A percentile compares a stretch with the other conserved stretches of the same genome.
These are phyloP conservation scores for Geotrypetes seraphini DNA, from an alignment of 2,797 vertebrate genomes.

Conservation along the genomic window DNA sequence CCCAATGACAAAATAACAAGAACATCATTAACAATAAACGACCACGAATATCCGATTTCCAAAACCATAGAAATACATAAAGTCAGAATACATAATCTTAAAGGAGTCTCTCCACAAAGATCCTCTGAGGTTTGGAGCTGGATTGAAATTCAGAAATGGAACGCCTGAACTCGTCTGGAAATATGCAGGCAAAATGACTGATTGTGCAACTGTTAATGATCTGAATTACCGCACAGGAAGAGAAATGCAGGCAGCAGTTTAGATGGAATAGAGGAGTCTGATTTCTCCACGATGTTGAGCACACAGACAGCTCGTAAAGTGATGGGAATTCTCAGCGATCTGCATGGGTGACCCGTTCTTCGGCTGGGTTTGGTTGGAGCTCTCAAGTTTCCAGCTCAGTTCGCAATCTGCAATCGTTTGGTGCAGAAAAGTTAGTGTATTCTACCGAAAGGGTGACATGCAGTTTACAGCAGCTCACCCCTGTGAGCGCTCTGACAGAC, in stretches of 20 bases:
- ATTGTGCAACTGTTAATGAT: too few relatives aligned
- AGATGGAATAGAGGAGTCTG: conserved; percentile 92
- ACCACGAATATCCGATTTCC: too few relatives aligned
- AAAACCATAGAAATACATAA: too few relatives aligned
- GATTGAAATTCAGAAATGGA: too few relatives aligned
- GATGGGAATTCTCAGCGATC: conserved; percentile 77
- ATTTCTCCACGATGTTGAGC: conserved; percentile 91
- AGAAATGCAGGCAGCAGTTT: conserved; percentile 92
- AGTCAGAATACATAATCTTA: too few relatives aligned
- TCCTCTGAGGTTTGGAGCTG: too few relatives aligned
- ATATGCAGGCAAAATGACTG: too few relatives aligned
- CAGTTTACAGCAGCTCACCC: conserved; percentile 81
- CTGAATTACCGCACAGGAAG: conserved; percentile 66
- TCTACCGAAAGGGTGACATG: conserved; percentile 83
- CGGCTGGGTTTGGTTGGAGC: conserved; percentile 89
- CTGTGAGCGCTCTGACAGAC: conserved; percentile 79
- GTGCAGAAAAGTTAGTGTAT: conserved; percentile 71
- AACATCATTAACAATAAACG: too few relatives aligned
- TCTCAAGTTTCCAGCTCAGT: conserved; percentile 81
- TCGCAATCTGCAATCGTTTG: conserved; percentile 51
- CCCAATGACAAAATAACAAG: too few relatives aligned
- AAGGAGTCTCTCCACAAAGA: too few relatives aligned
- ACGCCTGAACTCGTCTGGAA: too few relatives aligned
- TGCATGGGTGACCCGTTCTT: conserved; percentile 86
- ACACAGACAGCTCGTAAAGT: conserved; percentile 92